These are phyloP conservation scores for Micrasema longulum DNA, from an alignment of 1,140 invertebrate genomes.

Conservation along the genomic window DNA sequence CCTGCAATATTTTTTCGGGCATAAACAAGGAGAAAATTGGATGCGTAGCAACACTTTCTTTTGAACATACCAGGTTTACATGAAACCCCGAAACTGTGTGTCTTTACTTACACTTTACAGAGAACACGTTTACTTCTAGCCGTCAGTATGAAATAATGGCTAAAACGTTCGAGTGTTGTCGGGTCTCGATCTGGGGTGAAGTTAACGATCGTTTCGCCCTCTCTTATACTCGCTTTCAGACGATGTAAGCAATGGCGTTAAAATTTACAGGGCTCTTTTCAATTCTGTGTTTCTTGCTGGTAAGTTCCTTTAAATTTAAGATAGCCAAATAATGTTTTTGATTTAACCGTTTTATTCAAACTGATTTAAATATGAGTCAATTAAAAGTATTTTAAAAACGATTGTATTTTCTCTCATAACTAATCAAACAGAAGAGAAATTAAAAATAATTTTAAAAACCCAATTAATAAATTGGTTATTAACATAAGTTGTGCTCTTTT, in stretches of 20 bases:
- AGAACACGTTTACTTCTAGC: constrained; percentile 1
- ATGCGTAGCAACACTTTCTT: too few relatives aligned
- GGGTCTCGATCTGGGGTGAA: constrained; percentile 4
- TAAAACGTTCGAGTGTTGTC: constrained; percentile 9
- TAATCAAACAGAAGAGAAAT: too few relatives aligned
- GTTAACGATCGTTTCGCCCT: constrained; percentile 8
- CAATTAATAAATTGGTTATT: too few relatives aligned
- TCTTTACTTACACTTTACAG: not conserved
- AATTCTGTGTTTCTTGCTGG: not conserved
- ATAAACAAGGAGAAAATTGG: too few relatives aligned
- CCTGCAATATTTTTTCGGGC: too few relatives aligned
- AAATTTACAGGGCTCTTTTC: constrained; percentile 3
- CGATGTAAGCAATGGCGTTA: constrained; percentile 12
- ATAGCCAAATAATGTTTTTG: too few relatives aligned
- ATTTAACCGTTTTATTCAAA: too few relatives aligned
- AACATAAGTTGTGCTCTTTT: too few relatives aligned
- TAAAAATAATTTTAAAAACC: too few relatives aligned
- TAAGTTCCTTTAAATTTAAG: not conserved
- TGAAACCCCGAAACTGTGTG: not conserved
- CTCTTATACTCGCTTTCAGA: not conserved
- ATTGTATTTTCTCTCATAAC: too few relatives aligned
- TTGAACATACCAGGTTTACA: not conserved
- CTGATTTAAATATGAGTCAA: too few relatives aligned
- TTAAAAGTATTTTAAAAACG: too few relatives aligned
- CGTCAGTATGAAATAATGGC: constrained; percentile 7